A percentile compares a stretch with the other conserved stretches of the same genome.
phyloP scores from a whole-genome alignment of 2,888 invertebrate genomes.

The Tipula confusa region DNA sequence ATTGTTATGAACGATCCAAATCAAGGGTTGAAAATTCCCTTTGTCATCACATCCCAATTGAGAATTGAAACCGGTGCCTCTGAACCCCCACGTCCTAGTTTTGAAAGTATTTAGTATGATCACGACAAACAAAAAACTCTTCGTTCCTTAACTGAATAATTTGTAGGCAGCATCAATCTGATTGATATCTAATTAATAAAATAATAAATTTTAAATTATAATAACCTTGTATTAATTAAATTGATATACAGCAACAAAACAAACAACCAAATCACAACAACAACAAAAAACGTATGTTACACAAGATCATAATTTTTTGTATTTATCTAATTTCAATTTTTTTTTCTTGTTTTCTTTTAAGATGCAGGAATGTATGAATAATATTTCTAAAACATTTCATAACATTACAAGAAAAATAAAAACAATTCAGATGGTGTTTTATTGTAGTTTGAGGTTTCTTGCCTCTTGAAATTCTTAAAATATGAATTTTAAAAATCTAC shows the following conservation, averaged over 20 bases:
- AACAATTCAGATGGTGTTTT: not conserved
- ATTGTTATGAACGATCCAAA: too few species aligned
- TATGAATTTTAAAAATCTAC: too few species aligned
- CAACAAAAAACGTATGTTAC: not conserved
- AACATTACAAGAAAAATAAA: not conserved
- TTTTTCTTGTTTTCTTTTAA: not conserved
- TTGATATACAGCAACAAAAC: not conserved
- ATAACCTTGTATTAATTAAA: constrained; percentile 25
- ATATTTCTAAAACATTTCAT: not conserved
- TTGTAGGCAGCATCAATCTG: constrained; percentile 3
- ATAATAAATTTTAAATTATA: not conserved
- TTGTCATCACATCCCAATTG: too few species aligned
- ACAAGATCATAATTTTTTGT: not conserved
- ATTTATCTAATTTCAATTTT: too few species aligned
- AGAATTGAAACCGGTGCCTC: too few species aligned
- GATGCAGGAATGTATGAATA: not conserved
- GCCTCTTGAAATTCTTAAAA: too few species aligned
- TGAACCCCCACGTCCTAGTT: too few species aligned
- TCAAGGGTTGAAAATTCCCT: too few species aligned
- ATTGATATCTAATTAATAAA: constrained; percentile 1
- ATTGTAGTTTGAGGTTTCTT: constrained; percentile 25
- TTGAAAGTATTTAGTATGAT: too few species aligned
- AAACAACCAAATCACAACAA: not conserved
- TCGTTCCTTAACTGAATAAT: not conserved
- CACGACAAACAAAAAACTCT: not conserved